Conservation (phyloP, 2,797 vertebrate genomes). For the Chiloscyllium punctatum region DNA sequence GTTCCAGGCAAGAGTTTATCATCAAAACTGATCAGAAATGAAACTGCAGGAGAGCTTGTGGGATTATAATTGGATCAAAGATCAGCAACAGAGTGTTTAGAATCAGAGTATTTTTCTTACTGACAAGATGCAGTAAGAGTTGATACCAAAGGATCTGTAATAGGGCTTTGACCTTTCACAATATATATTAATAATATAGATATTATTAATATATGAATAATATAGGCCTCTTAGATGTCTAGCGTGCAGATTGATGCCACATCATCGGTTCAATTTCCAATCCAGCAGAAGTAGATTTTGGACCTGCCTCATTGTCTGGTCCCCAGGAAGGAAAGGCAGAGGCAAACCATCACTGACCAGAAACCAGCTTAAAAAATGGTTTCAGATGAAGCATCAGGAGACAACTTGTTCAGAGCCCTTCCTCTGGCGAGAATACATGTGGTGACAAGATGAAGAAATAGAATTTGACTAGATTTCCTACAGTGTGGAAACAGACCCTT, state of each 20-base stretch:
- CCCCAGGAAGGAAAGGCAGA: too few relatives aligned
- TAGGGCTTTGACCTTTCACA: background rate
- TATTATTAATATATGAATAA: too few relatives aligned
- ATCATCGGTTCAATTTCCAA: too few relatives aligned
- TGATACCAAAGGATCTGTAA: background rate
- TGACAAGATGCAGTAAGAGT: background rate
- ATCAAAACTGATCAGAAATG: background rate
- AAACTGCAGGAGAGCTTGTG: background rate
- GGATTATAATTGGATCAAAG: background rate
- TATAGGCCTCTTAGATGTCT: too few relatives aligned
- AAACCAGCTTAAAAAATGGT: background rate
- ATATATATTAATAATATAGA: background rate
- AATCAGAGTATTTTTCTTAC: background rate
- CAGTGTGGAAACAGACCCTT: too few relatives aligned
- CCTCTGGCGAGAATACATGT: background rate
- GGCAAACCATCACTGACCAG: too few relatives aligned
- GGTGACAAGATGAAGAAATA: background rate
- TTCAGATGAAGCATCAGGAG: background rate
- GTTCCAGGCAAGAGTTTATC: background rate
- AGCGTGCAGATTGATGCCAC: too few relatives aligned
- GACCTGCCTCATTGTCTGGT: too few relatives aligned
- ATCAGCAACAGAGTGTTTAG: background rate
- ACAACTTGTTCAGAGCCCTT: background rate
- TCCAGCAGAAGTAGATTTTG: too few relatives aligned
- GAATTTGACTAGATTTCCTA: too few relatives aligned